Percentiles rank a stretch among this genome's conserved stretches.
These are phyloP conservation scores for Epsilonema sp. DNA, from an alignment of 2,888 invertebrate species.

Conservation along the genomic window DNA sequence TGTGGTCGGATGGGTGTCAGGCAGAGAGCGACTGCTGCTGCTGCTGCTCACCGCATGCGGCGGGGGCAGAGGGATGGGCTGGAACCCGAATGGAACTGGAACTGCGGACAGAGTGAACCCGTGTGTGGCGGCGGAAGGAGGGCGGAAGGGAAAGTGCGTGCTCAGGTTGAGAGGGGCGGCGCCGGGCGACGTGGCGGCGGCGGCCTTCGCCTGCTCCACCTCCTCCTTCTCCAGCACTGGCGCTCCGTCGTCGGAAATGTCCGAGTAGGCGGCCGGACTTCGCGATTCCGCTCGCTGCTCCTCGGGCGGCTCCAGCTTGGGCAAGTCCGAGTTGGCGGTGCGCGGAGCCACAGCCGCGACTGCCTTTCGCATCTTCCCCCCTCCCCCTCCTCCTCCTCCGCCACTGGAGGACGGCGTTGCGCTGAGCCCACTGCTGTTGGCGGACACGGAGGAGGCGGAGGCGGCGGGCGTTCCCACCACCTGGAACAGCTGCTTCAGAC, in stretches of 20 bases:
- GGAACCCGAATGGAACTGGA: neutral
- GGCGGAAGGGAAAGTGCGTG: too few relatives aligned
- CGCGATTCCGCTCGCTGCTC: neutral
- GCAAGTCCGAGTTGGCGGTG: neutral
- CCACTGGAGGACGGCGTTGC: too few relatives aligned
- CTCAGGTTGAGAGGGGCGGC: too few relatives aligned
- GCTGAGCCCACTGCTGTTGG: too few relatives aligned
- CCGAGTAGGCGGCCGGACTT: slow-evolving; percentile 2
- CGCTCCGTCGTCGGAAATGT: slow-evolving; percentile 3
- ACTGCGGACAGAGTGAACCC: neutral
- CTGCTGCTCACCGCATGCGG: neutral
- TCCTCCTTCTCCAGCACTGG: slow-evolving; percentile 2
- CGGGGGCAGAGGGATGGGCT: neutral
- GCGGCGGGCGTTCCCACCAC: neutral
- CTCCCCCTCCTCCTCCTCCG: too few relatives aligned
- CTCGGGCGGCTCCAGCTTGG: neutral
- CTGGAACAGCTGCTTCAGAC: neutral
- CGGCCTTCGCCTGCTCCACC: neutral
- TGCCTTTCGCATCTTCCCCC: too few relatives aligned
- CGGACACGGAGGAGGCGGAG: too few relatives aligned
- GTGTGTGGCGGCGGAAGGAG: neutral
- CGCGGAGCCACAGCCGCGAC: too few relatives aligned
- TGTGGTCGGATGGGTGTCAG: neutral
- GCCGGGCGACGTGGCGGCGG: neutral
- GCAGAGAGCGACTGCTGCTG: neutral